These are phyloP conservation scores for Andrena trimmerana DNA, from an alignment of 2,888 invertebrate species.

Conservation along the genomic window DNA sequence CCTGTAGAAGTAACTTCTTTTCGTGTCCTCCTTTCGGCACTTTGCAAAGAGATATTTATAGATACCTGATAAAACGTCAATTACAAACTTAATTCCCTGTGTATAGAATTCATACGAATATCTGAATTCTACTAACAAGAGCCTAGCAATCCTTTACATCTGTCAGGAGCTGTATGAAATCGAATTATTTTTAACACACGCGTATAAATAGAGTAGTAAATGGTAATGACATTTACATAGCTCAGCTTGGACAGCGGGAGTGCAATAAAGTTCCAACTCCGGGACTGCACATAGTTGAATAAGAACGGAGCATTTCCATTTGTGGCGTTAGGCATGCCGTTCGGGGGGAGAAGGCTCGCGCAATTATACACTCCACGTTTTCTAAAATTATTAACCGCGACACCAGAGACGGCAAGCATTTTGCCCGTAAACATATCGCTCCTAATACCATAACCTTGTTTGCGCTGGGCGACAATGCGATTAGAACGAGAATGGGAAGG, in stretches of 20 bases:
- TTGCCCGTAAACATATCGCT: slow-evolving; percentile 59
- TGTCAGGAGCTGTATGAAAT: too few relatives aligned
- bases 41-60: too few relatives aligned
- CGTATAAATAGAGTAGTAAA: not conserved
- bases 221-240: not conserved
- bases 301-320: slow-evolving; percentile 6
- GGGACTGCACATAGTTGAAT: not conserved
- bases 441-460: slow-evolving; percentile 71
- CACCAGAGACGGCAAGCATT: slow-evolving; percentile 42
- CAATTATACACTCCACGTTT: slow-evolving; percentile 23
- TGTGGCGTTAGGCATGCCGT: slow-evolving; percentile 12
- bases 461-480: slow-evolving; percentile 67
- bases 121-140: too few relatives aligned
- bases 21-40: too few relatives aligned
- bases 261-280: not conserved
- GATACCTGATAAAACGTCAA: too few relatives aligned
- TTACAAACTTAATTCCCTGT: not conserved
- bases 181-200: too few relatives aligned
- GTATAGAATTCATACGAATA: too few relatives aligned
- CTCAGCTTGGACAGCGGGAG: too few relatives aligned
- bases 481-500: slow-evolving; percentile 60
- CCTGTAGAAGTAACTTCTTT: too few relatives aligned
- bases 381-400: slow-evolving; percentile 61
- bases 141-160: too few relatives aligned
- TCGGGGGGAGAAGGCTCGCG: slow-evolving; percentile 18